Evolutionary conservation across 2,797 vertebrate species (phyloP).

Genomic region (Morus bassanus): DNA sequence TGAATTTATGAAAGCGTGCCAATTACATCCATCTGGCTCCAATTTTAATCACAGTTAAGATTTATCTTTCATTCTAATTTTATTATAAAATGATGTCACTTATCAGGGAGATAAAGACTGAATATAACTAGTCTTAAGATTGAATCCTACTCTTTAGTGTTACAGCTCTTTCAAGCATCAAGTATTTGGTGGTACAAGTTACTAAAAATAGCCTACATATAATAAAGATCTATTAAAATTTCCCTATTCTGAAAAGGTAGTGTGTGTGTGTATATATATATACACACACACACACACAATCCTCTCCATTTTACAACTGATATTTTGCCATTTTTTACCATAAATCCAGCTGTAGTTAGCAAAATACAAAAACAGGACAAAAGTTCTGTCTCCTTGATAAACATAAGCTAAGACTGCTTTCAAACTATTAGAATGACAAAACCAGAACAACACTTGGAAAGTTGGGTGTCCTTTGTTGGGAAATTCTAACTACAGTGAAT

Average conservation of each 20-base stretch:
- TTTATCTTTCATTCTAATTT: constrained; percentile 23
- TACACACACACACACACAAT: background rate
- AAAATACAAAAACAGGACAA: background rate
- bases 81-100: background rate
- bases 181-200: background rate
- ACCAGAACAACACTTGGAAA: background rate
- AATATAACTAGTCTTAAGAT: background rate
- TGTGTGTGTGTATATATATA: background rate
- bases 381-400: background rate
- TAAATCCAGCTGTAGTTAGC: background rate
- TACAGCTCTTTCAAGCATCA: background rate
- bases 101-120: background rate
- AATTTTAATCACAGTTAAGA: constrained; percentile 23
- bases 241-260: background rate
- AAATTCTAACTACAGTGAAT: background rate
- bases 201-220: background rate
- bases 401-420: background rate
- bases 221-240: background rate
- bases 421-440: background rate
- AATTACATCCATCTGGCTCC: constrained; percentile 35
- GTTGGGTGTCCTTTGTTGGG: background rate
- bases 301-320: background rate
- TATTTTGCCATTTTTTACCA: background rate
- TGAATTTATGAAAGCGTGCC: constrained; percentile 1
- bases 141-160: background rate